Base-by-base conservation (phyloP, 1,140 invertebrate genomes). In the Eumaeus atala region DNA sequence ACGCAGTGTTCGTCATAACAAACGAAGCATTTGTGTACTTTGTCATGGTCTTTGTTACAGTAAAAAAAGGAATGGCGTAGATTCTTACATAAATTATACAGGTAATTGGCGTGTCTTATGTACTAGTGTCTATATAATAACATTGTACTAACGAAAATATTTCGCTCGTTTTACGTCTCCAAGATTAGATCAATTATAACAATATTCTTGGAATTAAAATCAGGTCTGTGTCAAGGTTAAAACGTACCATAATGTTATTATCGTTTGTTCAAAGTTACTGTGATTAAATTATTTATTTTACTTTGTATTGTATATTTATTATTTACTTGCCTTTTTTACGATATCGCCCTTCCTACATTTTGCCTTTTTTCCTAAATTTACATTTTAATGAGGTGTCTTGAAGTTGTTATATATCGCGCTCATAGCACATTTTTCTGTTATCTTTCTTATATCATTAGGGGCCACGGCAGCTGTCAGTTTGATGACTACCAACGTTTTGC, bases 171-270 rank as follows among this genome's bases (percentile, higher is more conserved):
- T 42, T 42, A 44, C 40, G 40, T 44, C 12, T 44, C 40, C 40
- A 12, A 16, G 14, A 44, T 44, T 44, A 14, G 40, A 16, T 44
- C 40, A 44, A 17, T 44, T 17, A 44, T 44, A 44, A n/a, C n/a
- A n/a, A 16, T 17, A 28, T 28, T 44, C 40, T 44, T 44, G 16
- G 16, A 42, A 16, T 44, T 16, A 14, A 14, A 42, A 16, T 44
- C 40, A 16, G 38, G 40, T 44, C 40, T 44, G 40, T 44, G 40
- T 44, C 40, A 44, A 44, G 40, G 40, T 44, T 44, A 9, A 4
- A 14, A 14, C 38, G 38, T 40, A 38, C 10, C 9, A 7, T n/a
- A n/a, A n/a, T 40, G 16, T 40, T 44, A 40, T 37, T 10, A 3
- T 37, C 2, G 9, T n/a, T 2, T 9, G 35, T 37, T 37, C 9